Base-by-base conservation (phyloP, 2,797 vertebrate genomes). In the Enteromius trimaculatus region DNA sequence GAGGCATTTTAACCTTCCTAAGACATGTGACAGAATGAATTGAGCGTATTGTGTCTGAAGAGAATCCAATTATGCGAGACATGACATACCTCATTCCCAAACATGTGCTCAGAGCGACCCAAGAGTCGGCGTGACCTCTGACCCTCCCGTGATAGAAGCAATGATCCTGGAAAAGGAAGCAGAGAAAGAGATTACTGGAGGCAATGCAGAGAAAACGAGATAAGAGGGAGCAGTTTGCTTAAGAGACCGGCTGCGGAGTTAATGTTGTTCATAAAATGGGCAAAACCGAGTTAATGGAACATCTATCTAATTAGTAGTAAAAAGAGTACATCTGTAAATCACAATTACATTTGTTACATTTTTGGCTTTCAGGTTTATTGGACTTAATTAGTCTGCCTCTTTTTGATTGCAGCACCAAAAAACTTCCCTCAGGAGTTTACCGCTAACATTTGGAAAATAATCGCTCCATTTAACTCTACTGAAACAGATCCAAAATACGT, bases 121-220 rank as follows among this genome's bases (percentile, higher is more conserved):
- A 95, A 81, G 95, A 96, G 77, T 92, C 90, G 10, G 88, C 85
- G 85, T 94, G 92, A 87, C 91, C 93, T 80, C 85, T 89, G 3
- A 95, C 94, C 82, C 76, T 89, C 76, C 95, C 95, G 2, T 96
- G 95, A 90, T 96, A 96, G 90, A 95, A 96, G 88, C 95, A 96
- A 89, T 95, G 95, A 87, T 94, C 92, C 95, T 95, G 84, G 10
- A 80, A 21, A 70, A 44, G 76, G 34, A 70, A 49, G 53, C 58
- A 80, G 31, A 77, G 62, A 66, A 34, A 65, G 42, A 66, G 37
- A 84, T 76, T 62, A 68, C 66, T 79, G 62, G 21, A n/a, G 26
- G n/a, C 66, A 65, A 47, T 16, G 26, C 44, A 66, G 34, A 66
- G 60, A 26, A 75, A 62, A n/a, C 6, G 0, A 13, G 37, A 81